Percentiles rank a stretch among this genome's conserved stretches.
Evolutionary conservation across 1,140 invertebrate species (phyloP).

Genomic region (Drosophila lini): DNA sequence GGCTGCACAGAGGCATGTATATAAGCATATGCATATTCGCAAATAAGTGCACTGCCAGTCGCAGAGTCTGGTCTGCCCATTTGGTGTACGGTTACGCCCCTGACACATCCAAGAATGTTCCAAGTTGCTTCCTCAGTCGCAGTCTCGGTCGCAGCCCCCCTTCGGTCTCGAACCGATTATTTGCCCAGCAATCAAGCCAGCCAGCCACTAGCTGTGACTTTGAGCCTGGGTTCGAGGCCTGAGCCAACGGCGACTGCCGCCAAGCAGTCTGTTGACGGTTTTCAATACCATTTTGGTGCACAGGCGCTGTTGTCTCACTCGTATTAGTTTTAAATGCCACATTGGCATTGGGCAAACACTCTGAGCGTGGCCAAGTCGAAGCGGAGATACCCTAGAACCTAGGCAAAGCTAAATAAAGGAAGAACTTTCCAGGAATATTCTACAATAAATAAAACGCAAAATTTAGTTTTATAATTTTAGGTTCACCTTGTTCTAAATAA

Average conservation of each 20-base stretch:
- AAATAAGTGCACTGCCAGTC: constrained; percentile 41
- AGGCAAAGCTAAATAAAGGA: not conserved
- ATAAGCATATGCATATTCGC: constrained; percentile 17
- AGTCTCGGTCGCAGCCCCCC: not conserved
- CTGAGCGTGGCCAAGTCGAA: constrained; percentile 40
- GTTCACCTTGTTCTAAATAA: no score
- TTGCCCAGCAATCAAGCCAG: constrained; percentile 35
- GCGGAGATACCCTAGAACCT: constrained; percentile 28
- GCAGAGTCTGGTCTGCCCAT: constrained; percentile 38
- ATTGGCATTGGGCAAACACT: constrained; percentile 76
- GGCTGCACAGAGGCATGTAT: not conserved
- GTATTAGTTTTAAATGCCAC: constrained; percentile 80
- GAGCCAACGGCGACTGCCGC: constrained; percentile 50
- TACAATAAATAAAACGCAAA: not conserved
- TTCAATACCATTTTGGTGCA: constrained; percentile 77
- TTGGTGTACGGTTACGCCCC: constrained; percentile 34
- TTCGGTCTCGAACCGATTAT: constrained; percentile 50
- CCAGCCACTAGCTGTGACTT: constrained; percentile 56
- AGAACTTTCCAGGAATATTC: not conserved
- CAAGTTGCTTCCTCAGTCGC: constrained; percentile 46
- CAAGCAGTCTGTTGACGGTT: constrained; percentile 78
- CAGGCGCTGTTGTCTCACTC: constrained; percentile 57
- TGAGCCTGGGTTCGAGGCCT: constrained; percentile 25
- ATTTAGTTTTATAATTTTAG: no score
- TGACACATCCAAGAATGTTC: constrained; percentile 62